A percentile compares a stretch with the other conserved stretches of the same genome.
These are phyloP conservation scores for Tichodroma muraria DNA, from an alignment of 2,113 vertebrate genomes.

Conservation along the genomic window DNA sequence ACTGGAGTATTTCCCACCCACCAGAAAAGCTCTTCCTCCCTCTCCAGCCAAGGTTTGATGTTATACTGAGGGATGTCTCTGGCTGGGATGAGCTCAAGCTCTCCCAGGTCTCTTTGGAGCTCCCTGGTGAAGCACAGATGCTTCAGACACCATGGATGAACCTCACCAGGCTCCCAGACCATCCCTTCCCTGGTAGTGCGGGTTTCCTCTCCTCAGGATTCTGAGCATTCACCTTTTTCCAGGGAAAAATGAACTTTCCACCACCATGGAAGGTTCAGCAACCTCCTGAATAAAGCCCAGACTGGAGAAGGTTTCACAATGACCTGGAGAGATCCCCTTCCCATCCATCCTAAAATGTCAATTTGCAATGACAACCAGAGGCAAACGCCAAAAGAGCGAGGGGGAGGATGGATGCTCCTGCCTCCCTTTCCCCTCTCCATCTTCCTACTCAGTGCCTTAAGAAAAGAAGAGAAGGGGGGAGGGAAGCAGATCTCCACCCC, in stretches of 20 bases:
- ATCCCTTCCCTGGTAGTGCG: rapidly evolving
- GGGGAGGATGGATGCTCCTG: not conserved
- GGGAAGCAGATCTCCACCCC: not conserved
- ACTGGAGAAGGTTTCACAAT: not conserved
- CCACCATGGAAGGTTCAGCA: rapidly evolving
- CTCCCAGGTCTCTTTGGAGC: not conserved
- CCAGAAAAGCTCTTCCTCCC: not conserved
- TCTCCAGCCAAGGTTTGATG: not conserved
- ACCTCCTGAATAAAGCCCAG: not conserved
- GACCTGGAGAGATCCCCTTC: not conserved
- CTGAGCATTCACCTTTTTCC: not conserved
- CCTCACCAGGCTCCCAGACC: not conserved
- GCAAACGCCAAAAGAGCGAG: not conserved
- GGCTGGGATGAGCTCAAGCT: not conserved
- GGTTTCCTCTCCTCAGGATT: not conserved
- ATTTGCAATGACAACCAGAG: not conserved
- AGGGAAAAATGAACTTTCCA: not conserved
- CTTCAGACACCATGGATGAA: not conserved
- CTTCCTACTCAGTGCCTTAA: not conserved
- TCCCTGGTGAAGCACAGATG: not conserved
- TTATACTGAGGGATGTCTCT: not conserved
- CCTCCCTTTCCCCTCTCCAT: not conserved
- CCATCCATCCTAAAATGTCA: not conserved
- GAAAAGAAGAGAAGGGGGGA: not conserved
- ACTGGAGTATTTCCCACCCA: not conserved